Base-by-base conservation (phyloP, 2,113 vertebrate genomes). In the Verasper variegatus region DNA sequence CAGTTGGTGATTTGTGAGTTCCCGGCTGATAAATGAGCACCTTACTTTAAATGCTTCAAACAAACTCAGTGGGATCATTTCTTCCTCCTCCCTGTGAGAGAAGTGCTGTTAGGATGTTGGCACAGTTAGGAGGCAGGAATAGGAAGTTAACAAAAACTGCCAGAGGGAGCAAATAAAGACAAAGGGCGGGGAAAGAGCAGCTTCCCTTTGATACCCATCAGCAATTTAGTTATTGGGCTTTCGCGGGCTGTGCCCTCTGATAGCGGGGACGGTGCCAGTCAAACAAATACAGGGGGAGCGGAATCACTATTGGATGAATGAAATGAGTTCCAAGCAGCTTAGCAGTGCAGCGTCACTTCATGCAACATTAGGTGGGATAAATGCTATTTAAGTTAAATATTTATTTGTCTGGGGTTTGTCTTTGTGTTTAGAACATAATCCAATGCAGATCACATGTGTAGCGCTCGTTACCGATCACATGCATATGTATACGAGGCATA, bases 141-240 rank as follows among this genome's bases (percentile, higher is more conserved):
- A 61, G 23, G 76, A 82, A 56, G 73, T 84, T 49, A 69, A 80
- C 31, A 85, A 75, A 54, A 87, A 71, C 40, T 72, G 69, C 40
- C 51, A 54, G 49, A 54, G 11, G 49, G 63, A 73, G 76, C 66
- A 88, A 89, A 90, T 78, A 88, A 69, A 84, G 85, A 82, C 76
- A 84, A 87, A 67, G 68, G 52, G 82, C 63, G 55, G 26, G 47
- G 56, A 87, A 88, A 83, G 7, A 0, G 70, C 40, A 37, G 69
- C 81, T 80, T 67, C 72, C 64, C 78, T 87, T 73, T 80, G 84
- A 83, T 87, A 86, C 74, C 78, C 82, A 86, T 88, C 74, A 89
- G 85, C 80, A 83, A 82, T 91, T 88, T 71, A 54, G 51, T 54
- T 54, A 54, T 54, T 54, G 51, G 51, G 51, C 51, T 54, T 86